phyloP scores from a whole-genome alignment of 2,797 vertebrate genomes.

The Nyctalus aviator region DNA sequence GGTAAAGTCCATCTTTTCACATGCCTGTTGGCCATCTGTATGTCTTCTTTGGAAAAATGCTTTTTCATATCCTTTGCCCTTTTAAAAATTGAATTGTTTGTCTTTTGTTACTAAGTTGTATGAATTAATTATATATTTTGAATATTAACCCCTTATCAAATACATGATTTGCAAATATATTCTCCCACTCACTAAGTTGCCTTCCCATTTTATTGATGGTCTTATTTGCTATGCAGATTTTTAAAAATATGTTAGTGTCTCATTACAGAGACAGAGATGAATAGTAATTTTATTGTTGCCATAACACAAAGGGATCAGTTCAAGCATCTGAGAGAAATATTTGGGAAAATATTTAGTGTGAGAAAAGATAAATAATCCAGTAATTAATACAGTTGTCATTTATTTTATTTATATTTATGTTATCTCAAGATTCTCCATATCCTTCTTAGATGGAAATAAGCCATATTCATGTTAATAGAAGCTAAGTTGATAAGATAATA shows the following conservation, averaged over 20 bases:
- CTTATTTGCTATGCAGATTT: background rate
- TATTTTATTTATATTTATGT: background rate
- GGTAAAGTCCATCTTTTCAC: background rate
- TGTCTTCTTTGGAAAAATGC: background rate
- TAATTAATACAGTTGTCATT: background rate
- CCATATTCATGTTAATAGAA: background rate
- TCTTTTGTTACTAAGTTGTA: background rate
- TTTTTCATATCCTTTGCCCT: background rate
- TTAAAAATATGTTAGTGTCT: constrained; percentile 3
- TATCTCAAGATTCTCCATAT: background rate
- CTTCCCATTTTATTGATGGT: background rate
- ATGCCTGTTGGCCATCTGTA: background rate
- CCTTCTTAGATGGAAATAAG: background rate
- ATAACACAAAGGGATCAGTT: background rate
- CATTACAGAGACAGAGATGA: background rate
- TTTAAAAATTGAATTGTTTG: background rate
- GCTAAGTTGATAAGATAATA: background rate
- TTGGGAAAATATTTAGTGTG: background rate
- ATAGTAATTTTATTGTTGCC: background rate
- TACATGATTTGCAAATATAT: background rate
- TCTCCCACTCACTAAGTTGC: background rate
- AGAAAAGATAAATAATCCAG: background rate
- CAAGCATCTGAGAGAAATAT: background rate
- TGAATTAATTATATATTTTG: background rate
- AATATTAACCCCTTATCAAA: background rate